Percentiles rank a stretch among this genome's conserved stretches.
Conservation (phyloP, 2,113 vertebrate genomes). For the Pterocles burchelli region DNA sequence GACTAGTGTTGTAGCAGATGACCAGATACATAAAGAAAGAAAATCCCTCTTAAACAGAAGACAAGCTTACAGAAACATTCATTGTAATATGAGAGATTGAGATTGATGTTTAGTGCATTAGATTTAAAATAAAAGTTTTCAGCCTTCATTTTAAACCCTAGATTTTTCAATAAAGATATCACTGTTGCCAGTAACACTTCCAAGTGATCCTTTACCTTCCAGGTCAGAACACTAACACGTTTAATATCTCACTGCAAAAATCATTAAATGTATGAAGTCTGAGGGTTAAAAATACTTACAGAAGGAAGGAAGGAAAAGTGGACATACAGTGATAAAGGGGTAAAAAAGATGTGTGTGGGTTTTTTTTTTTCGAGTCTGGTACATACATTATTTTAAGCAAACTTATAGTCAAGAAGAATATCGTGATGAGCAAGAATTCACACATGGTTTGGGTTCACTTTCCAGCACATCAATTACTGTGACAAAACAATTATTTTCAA, state of each 20-base stretch:
- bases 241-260: background rate
- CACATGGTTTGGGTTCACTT: background rate
- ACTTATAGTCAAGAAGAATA: background rate
- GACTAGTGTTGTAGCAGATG: background rate
- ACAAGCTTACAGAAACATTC: background rate
- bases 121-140: background rate
- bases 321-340: fast-evolving
- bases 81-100: background rate
- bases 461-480: background rate
- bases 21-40: background rate
- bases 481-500: background rate
- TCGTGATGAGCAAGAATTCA: background rate
- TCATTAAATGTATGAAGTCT: background rate
- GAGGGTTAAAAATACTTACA: background rate
- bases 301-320: background rate
- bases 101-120: background rate
- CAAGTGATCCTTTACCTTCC: background rate
- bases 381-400: background rate
- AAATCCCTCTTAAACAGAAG: background rate
- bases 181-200: fast-evolving
- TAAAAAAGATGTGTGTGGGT: background rate
- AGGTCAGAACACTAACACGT: background rate
- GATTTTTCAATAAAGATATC: background rate
- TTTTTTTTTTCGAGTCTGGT: background rate
- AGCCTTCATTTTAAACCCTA: background rate